These are phyloP conservation scores for Odontesthes bonariensis DNA, from an alignment of 2,113 vertebrate genomes.

Conservation along the genomic window DNA sequence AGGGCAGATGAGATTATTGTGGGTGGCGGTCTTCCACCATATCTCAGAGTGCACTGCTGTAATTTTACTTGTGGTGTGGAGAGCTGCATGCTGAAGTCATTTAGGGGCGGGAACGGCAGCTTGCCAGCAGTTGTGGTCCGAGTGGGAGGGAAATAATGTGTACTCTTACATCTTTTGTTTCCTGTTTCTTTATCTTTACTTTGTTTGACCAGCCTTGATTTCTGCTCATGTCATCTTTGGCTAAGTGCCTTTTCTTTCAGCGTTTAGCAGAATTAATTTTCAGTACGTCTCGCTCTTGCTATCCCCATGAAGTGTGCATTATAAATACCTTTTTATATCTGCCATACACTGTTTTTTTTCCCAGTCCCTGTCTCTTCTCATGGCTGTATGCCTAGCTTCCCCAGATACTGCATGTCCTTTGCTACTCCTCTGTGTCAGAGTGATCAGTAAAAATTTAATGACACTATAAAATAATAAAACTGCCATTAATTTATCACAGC, in stretches of 20 bases:
- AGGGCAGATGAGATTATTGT: constrained; percentile 78
- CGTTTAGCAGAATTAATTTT: constrained; percentile 4
- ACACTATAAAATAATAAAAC: constrained; percentile 99
- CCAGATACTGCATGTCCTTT: constrained; percentile 91
- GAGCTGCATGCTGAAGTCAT: constrained; percentile 86
- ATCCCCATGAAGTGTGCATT: constrained; percentile 24
- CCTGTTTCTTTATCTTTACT: constrained; percentile 63
- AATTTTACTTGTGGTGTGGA: constrained; percentile 86
- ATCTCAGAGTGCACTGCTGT: constrained; percentile 72
- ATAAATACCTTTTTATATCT: constrained; percentile 48
- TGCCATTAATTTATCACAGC: constrained; percentile 98
- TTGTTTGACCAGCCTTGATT: constrained; percentile 32
- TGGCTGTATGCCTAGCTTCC: constrained; percentile 86
- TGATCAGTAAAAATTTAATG: constrained; percentile 99
- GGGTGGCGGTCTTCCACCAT: constrained; percentile 86
- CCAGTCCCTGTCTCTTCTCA: constrained; percentile 27
- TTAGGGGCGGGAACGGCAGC: constrained; percentile 82
- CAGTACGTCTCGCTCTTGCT: constrained; percentile 14
- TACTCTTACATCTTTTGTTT: constrained; percentile 85
- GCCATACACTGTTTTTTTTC: constrained; percentile 29
- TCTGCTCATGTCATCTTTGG: constrained; percentile 9
- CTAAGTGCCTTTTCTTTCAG: constrained; percentile 19
- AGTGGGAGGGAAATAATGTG: constrained; percentile 81
- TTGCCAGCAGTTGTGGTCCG: constrained; percentile 83
- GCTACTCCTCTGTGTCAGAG: constrained; percentile 94